Conservation (phyloP, 2,888 invertebrate genomes). For the Habroteleia sp. region DNA sequence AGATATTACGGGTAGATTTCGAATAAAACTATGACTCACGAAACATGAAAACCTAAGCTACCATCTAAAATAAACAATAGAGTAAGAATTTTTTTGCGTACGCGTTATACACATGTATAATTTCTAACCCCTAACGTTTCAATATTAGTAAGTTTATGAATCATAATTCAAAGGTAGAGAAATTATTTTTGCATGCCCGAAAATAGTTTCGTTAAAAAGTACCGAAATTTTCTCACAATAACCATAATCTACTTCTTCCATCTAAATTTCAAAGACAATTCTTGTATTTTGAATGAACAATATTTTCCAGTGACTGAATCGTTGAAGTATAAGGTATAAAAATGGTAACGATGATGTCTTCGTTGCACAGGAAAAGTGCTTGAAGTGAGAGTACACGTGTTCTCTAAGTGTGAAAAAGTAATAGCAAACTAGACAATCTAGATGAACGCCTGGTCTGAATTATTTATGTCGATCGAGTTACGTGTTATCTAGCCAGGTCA, state of each 20-base stretch:
- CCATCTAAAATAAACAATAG: conserved; percentile 64
- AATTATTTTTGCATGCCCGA: too few relatives aligned
- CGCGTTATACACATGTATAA: conserved; percentile 52
- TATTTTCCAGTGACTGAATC: conserved; percentile 14
- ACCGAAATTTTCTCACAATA: too few relatives aligned
- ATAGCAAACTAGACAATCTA: too few relatives aligned
- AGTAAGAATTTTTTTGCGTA: conserved; percentile 59
- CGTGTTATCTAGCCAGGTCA: conserved; percentile 49
- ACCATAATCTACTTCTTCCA: conserved; percentile 5
- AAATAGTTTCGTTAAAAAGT: too few relatives aligned
- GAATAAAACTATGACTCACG: conserved; percentile 62
- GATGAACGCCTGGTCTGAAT: conserved; percentile 38
- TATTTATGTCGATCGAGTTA: conserved; percentile 50
- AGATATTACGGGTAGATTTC: conserved; percentile 53
- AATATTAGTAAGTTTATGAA: too few relatives aligned
- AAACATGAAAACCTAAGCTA: conserved; percentile 54
- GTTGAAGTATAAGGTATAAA: conserved; percentile 21
- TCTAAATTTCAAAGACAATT: background rate
- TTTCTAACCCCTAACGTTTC: conserved; percentile 68
- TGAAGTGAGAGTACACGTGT: too few relatives aligned
- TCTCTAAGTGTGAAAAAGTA: too few relatives aligned
- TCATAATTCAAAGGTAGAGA: too few relatives aligned
- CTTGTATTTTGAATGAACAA: background rate
- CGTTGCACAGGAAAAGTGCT: conserved; percentile 21
- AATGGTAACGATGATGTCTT: conserved; percentile 18